Conservation (phyloP, 1,140 invertebrate species). For the Ceratoteleas bidentatus region DNA sequence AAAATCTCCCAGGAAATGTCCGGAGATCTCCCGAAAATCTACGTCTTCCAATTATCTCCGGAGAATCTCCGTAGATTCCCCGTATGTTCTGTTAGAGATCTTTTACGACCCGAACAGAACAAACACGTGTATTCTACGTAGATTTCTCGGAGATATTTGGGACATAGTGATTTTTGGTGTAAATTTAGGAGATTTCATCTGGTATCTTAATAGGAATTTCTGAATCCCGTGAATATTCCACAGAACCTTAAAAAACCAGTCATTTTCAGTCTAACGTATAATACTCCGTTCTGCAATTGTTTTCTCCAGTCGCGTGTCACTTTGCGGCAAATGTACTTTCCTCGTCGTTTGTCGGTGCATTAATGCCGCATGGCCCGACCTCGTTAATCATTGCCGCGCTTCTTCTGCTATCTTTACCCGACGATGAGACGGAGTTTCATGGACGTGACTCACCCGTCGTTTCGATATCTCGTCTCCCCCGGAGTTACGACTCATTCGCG, state of each 20-base stretch:
- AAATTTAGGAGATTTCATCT: no score
- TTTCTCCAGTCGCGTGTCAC: slow-evolving; percentile 36
- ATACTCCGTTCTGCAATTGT: slow-evolving; percentile 21
- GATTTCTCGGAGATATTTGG: no score
- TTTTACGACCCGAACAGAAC: no score
- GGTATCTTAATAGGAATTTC: no score
- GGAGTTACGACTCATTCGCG: slow-evolving; percentile 62
- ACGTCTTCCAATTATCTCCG: no score
- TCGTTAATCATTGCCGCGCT: slow-evolving; percentile 57
- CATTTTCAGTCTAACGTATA: neutral
- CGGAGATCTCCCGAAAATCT: no score
- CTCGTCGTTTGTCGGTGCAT: slow-evolving; percentile 47
- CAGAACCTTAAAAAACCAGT: neutral
- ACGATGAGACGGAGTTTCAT: slow-evolving; percentile 57
- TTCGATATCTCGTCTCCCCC: slow-evolving; percentile 49
- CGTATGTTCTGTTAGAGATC: no score
- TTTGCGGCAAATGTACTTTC: slow-evolving; percentile 49
- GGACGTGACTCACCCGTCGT: slow-evolving; percentile 70
- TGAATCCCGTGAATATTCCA: no score
- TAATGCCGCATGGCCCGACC: slow-evolving; percentile 34
- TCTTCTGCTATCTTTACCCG: slow-evolving; percentile 49
- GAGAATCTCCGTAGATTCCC: no score
- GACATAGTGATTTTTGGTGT: no score
- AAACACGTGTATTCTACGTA: no score
- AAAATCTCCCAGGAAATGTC: no score